Conservation (phyloP, 1,140 invertebrate species). For the Branchinecta lynchi region DNA sequence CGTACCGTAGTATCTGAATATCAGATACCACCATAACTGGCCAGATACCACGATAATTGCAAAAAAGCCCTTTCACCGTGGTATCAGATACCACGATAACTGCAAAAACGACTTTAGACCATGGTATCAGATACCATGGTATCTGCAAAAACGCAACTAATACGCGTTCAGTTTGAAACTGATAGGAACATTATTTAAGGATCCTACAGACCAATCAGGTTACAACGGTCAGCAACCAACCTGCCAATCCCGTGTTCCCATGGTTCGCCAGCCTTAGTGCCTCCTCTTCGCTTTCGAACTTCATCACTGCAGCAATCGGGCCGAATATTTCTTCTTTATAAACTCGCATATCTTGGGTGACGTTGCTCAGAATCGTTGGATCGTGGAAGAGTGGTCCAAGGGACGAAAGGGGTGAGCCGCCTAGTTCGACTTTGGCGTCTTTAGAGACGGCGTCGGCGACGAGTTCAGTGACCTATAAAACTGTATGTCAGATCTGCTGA, state of each 20-base stretch:
- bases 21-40: no score
- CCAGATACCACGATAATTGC: no score
- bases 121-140: no score
- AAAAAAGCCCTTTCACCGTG: no score
- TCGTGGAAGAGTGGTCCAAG: conserved; percentile 67
- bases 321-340: conserved; percentile 90
- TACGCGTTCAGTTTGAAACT: no score
- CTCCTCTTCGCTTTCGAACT: conserved; percentile 79
- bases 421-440: conserved; percentile 65
- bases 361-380: conserved; percentile 71
- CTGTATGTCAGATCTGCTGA: background rate
- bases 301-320: conserved; percentile 70
- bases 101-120: no score
- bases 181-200: no score
- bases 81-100: no score
- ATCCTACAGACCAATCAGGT: no score
- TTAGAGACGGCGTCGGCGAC: conserved; percentile 71
- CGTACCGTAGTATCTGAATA: no score
- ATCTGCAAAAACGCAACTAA: no score
- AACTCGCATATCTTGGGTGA: conserved; percentile 62
- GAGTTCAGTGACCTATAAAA: conserved; percentile 42
- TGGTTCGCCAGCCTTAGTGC: conserved; percentile 66
- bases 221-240: background rate
- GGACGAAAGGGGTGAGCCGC: conserved; percentile 48
- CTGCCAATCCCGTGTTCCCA: conserved; percentile 54